These are phyloP conservation scores for Elysia chlorotica DNA, from an alignment of 1,140 invertebrate genomes.

Conservation along the genomic window DNA sequence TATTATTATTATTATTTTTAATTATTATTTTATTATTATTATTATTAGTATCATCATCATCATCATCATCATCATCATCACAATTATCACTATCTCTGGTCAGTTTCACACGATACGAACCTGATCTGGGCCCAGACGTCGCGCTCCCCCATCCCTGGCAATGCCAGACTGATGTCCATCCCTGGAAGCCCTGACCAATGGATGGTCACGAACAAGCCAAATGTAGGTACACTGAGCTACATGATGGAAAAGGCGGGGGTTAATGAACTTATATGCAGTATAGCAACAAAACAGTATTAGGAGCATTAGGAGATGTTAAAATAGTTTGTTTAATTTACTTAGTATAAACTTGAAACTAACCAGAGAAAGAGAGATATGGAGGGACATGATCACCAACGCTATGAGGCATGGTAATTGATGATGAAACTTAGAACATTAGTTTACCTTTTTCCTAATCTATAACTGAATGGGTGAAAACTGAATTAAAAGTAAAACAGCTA, in stretches of 20 bases:
- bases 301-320: background rate
- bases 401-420: background rate
- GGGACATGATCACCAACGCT: background rate
- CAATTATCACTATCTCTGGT: no score
- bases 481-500: no score
- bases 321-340: background rate
- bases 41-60: no score
- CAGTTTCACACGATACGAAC: slow-evolving; percentile 49
- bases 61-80: no score
- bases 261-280: background rate
- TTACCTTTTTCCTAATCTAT: no score
- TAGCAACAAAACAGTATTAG: background rate
- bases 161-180: slow-evolving; percentile 48
- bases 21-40: no score
- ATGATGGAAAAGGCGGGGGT: background rate
- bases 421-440: no score
- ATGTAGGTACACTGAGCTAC: background rate
- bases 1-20: no score
- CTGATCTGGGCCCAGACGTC: slow-evolving; percentile 53
- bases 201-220: slow-evolving; percentile 38
- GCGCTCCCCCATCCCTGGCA: slow-evolving; percentile 19
- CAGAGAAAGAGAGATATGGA: background rate
- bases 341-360: no score
- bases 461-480: no score
- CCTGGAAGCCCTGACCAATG: slow-evolving; percentile 48